A percentile compares a stretch with the other conserved stretches of the same genome.
Evolutionary conservation across 1,140 invertebrate genomes (phyloP).

Genomic region (Zaprionus gabonicus): DNA sequence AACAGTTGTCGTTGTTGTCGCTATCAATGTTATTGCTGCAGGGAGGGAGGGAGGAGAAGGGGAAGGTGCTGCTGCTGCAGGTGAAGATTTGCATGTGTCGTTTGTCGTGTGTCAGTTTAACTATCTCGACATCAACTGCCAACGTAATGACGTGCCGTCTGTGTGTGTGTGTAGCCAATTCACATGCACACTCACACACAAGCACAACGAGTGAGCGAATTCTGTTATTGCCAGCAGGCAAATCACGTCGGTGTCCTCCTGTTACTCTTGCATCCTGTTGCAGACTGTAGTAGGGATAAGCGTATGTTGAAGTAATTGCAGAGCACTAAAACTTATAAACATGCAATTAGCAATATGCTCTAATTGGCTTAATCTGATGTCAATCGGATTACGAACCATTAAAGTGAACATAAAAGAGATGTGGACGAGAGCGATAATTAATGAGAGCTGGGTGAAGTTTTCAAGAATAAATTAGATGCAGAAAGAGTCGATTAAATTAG

Average conservation of each 20-base stretch:
- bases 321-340: neutral
- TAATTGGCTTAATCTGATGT: conserved; percentile 1
- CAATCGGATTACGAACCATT: conserved; percentile 6
- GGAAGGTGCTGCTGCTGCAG: conserved; percentile 24
- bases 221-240: conserved; percentile 20
- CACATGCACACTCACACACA: neutral
- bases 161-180: conserved; percentile 14
- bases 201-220: neutral
- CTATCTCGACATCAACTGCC: conserved; percentile 11
- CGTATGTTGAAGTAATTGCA: conserved; percentile 22
- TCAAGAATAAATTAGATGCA: neutral
- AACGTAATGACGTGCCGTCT: neutral
- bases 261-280: neutral
- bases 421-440: neutral
- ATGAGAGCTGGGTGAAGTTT: neutral
- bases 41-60: neutral
- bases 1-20: conserved; percentile 57
- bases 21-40: conserved; percentile 21
- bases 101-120: conserved; percentile 8
- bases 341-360: conserved; percentile 27
- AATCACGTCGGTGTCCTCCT: neutral
- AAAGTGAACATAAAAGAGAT: neutral
- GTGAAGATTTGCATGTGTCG: conserved; percentile 44
- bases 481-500: no score
- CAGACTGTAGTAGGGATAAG: no score